Base-by-base conservation (phyloP, 2,797 vertebrate species). In the Thaleichthys pacificus region DNA sequence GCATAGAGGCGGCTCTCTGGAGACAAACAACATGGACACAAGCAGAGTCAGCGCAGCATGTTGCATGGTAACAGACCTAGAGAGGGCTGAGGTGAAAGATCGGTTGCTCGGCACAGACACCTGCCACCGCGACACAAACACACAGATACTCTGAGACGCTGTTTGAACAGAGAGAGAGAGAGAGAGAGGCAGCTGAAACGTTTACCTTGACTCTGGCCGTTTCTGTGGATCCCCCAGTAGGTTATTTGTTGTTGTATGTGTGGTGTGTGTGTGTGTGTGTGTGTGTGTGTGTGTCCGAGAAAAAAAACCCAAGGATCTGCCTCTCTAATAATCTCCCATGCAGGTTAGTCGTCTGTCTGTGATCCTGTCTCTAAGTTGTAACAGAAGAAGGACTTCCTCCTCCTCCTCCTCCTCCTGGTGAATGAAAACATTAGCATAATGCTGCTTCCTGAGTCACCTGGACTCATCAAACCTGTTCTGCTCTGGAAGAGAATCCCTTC, bases 401-500 rank as follows among this genome's bases (percentile, higher is more conserved):
- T 66, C 57, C 49, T 61, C 60, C 61, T 15, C 87, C 66, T 79
- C 56, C 79, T 54, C 78, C 87, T 84, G 86, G 84, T 78, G 88
- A 81, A 84, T 85, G 89, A 91, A 91, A 90, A 92, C 82, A 95
- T 95, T 93, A 94, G 90, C 75, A 91, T 82, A 84, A 82, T 67
- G 87, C 90, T 86, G 90, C 94, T 94, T 95, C 93, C 94, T 89
- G 87, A 86, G 88, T 89, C 92, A 93, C 94, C 93, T 93, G 91
- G 84, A 93, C 95, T 95, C 89, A 94, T 93, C 94, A 79, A 95
- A 97, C 96, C 96, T 95, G 89, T 89, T 84, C 77, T 89, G 89
- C 90, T 84, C 77, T 89, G 87, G 88, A 89, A 5, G 19, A 35
- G 9, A 11, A 49, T 30, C 14, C 8, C 12, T 26, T 4, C 5